Conservation (phyloP, 1,140 invertebrate species). For the Tribolium madens region DNA sequence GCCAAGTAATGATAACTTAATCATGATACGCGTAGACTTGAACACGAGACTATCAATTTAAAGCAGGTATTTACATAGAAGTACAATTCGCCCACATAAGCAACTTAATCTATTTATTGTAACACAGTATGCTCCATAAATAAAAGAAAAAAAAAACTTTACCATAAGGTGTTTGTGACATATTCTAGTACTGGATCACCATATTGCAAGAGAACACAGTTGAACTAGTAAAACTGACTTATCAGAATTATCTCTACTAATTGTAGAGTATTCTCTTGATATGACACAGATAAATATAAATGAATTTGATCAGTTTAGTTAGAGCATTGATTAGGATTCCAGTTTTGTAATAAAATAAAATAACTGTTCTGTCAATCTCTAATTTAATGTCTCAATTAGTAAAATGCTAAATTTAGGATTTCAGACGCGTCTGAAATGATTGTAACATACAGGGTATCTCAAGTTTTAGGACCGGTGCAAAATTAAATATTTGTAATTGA, state of each 20-base stretch:
- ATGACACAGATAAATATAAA: too few species aligned
- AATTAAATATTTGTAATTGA: too few species aligned
- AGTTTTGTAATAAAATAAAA: too few species aligned
- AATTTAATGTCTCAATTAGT: too few species aligned
- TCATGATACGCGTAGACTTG: background rate
- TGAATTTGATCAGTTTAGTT: too few species aligned
- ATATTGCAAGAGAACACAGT: background rate
- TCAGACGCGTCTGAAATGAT: too few species aligned
- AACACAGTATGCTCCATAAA: background rate
- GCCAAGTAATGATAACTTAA: background rate
- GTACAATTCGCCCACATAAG: conserved; percentile 21
- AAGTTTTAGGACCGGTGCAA: too few species aligned
- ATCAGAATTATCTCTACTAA: background rate
- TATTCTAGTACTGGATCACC: conserved; percentile 1
- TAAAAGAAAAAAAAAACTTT: background rate
- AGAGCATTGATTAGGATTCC: too few species aligned
- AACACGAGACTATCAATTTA: conserved; percentile 20
- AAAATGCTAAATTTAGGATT: too few species aligned
- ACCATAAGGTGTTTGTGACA: conserved; percentile 12
- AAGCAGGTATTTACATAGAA: conserved; percentile 10
- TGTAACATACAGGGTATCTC: too few species aligned
- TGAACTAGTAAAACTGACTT: background rate
- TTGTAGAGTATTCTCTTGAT: too few species aligned
- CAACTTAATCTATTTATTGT: conserved; percentile 18
- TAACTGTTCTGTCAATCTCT: too few species aligned